Conservation (phyloP, 1,140 invertebrate genomes). For the Calephelis nemesis region DNA sequence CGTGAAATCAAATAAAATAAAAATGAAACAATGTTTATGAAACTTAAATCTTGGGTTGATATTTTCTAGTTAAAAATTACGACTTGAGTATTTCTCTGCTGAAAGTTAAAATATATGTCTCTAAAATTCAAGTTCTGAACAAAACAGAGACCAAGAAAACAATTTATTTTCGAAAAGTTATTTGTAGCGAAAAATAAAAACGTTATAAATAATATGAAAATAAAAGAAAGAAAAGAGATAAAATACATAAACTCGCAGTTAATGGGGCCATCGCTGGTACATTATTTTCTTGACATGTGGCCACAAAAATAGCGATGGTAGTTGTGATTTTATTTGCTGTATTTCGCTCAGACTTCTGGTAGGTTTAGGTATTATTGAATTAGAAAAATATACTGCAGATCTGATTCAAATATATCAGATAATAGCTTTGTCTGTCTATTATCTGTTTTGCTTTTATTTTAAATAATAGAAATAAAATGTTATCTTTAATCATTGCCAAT, state of each 20-base stretch:
- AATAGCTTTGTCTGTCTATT: no score
- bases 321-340: neutral
- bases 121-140: neutral
- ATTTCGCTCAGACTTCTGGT: neutral
- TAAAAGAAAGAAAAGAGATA: slow-evolving; percentile 49
- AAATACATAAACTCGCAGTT: slow-evolving; percentile 49
- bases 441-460: no score
- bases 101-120: neutral
- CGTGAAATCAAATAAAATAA: no score
- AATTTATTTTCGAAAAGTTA: slow-evolving; percentile 9
- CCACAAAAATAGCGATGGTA: slow-evolving; percentile 28
- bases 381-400: no score
- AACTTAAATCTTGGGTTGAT: no score
- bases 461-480: no score
- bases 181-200: slow-evolving; percentile 39
- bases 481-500: no score
- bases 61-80: neutral
- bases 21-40: no score
- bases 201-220: slow-evolving; percentile 48
- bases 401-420: no score
- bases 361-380: no score
- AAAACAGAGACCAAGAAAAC: slow-evolving; percentile 7
- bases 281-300: slow-evolving; percentile 43
- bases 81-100: neutral
- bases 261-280: slow-evolving; percentile 45